Evolutionary conservation across 2,113 vertebrate species (phyloP).

Genomic region (Parus major): DNA sequence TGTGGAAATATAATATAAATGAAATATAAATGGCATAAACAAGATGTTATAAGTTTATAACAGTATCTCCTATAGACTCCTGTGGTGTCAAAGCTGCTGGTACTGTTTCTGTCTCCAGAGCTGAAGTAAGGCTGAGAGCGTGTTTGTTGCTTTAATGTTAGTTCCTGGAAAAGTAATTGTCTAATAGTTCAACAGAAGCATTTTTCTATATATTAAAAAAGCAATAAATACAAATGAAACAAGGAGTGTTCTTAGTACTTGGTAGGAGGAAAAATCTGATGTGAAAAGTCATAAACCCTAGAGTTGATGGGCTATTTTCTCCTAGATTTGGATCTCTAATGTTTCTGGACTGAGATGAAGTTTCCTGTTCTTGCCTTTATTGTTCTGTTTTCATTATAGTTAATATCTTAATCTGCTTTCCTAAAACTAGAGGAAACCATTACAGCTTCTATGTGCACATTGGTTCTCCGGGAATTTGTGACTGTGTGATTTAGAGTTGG

Average conservation of each 20-base stretch:
- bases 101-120: neutral
- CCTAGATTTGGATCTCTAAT: neutral
- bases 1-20: neutral
- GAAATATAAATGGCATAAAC: neutral
- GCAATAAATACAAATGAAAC: neutral
- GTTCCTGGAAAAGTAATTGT: neutral
- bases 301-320: neutral
- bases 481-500: neutral
- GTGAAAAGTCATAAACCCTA: neutral
- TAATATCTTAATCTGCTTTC: neutral
- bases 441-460: accelerated
- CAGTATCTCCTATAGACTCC: neutral
- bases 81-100: neutral
- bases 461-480: neutral
- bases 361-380: neutral
- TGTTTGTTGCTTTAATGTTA: neutral
- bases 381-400: neutral
- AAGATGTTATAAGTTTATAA: neutral
- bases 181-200: neutral
- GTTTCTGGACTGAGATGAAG: neutral
- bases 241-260: neutral
- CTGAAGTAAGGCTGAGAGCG: neutral
- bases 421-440: neutral
- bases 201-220: neutral
- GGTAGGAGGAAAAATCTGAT: neutral